Conservation (phyloP, 2,888 invertebrate species). For the Willowsia nigromaculata region DNA sequence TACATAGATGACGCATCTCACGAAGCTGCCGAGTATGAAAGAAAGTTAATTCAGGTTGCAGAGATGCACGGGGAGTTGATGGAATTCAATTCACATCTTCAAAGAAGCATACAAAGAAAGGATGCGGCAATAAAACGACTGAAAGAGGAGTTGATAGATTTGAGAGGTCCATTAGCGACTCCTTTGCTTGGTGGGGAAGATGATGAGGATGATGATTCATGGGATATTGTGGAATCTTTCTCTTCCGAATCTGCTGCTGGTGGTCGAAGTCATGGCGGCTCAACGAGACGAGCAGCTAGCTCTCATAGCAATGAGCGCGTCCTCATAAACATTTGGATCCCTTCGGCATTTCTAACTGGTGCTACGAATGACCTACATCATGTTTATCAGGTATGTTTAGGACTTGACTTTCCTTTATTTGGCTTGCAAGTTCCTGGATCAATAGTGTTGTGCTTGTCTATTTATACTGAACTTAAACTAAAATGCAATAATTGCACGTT, state of each 20-base stretch:
- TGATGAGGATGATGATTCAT: constrained; percentile 77
- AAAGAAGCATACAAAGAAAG: constrained; percentile 85
- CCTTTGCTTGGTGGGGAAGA: constrained; percentile 77
- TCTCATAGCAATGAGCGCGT: constrained; percentile 79
- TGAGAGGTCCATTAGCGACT: constrained; percentile 84
- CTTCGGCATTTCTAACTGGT: constrained; percentile 90
- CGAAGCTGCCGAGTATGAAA: constrained; percentile 90
- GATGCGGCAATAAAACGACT: constrained; percentile 84
- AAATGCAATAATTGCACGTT: too few species aligned
- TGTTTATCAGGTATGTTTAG: constrained; percentile 92
- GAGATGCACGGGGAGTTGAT: constrained; percentile 97
- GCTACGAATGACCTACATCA: constrained; percentile 89
- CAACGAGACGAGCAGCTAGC: constrained; percentile 76
- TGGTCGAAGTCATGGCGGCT: constrained; percentile 80
- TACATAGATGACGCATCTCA: constrained; percentile 80
- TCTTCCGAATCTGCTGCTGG: constrained; percentile 80
- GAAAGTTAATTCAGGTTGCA: constrained; percentile 93
- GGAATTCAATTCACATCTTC: constrained; percentile 93
- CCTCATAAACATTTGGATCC: constrained; percentile 91
- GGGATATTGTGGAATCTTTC: constrained; percentile 80
- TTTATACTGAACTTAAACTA: too few species aligned
- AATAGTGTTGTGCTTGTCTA: too few species aligned
- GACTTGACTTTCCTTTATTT: too few species aligned
- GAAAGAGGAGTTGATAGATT: constrained; percentile 84
- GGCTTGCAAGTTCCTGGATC: too few species aligned